phyloP scores from a whole-genome alignment of 2,797 vertebrate genomes.

The Danio jaintianensis region DNA sequence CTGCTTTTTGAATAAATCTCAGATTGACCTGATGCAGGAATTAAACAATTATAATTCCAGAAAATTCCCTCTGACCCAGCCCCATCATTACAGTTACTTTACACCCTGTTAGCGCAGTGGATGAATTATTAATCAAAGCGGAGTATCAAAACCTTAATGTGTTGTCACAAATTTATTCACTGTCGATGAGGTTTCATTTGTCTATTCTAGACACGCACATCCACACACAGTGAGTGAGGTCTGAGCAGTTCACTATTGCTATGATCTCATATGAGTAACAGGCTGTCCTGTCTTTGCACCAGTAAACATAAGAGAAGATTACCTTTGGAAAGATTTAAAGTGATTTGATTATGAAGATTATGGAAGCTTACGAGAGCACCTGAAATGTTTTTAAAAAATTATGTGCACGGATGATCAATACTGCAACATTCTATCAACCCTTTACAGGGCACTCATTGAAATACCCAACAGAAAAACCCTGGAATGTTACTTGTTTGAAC shows the following conservation, averaged over 20 bases:
- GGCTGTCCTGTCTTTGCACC: too few relatives aligned
- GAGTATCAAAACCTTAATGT: background rate
- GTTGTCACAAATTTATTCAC: background rate
- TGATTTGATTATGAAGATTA: too few relatives aligned
- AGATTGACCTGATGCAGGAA: conserved; percentile 57
- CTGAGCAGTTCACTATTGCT: background rate
- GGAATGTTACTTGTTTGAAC: too few relatives aligned
- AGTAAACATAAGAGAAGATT: too few relatives aligned
- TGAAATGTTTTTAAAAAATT: too few relatives aligned
- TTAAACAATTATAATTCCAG: conserved; percentile 48
- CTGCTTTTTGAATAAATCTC: conserved; percentile 55
- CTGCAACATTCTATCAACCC: too few relatives aligned
- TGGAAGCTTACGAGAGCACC: too few relatives aligned
- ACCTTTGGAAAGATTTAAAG: too few relatives aligned
- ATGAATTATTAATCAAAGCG: conserved; percentile 9
- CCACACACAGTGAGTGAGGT: background rate
- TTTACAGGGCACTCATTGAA: too few relatives aligned
- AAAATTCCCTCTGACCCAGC: conserved; percentile 26
- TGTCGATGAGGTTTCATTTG: background rate
- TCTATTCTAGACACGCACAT: background rate
- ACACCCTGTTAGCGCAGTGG: background rate
- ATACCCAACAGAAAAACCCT: too few relatives aligned
- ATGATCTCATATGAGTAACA: background rate
- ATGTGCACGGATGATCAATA: too few relatives aligned
- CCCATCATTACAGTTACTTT: conserved; percentile 34